Base-by-base conservation (phyloP, 2,113 vertebrate genomes). In the Stigmatopora nigra region DNA sequence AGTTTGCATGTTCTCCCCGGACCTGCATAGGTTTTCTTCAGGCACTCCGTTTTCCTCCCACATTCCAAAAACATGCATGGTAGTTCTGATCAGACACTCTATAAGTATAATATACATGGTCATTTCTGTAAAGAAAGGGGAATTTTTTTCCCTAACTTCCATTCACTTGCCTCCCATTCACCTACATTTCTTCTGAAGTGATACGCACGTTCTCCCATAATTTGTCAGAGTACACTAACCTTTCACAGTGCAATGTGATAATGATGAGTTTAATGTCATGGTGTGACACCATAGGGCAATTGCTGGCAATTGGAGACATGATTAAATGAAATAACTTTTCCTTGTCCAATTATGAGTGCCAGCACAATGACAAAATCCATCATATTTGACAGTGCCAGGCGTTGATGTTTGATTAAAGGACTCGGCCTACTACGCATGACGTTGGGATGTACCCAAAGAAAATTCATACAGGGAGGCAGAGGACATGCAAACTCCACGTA, bases 311-410 rank as follows among this genome's bases (percentile, higher is more conserved):
- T 76, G 63, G 55, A 82, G 70, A 78, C 76, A 80, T 73, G 81
- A 87, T 82, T 61, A 84, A 65, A 68, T 70, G 56, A 65, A 78
- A 70, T 81, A 76, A 86, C n/a, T 81, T 79, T 55, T 63, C 55
- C 11, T 16, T 49, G 71, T 65, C 48, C 63, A 72, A 79, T 77
- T 75, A 80, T 68, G 70, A 83, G 64, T 70, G 59, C 73, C 74
- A 47, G 4, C 41, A 61, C 64, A 44, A 8, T 71, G 66, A 75
- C 56, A 65, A 65, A 60, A 61, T 63, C 74, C 63, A 65, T 62
- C 53, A 68, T 19, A 68, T 67, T 78, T 52, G 19, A 76, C 45
- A 52, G 35, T 61, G 55, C 64, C 8, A 51, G 4, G 3, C 14
- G 6, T 22, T 56, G 12, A 56, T 31, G 53, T 56, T 31, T 25